These are phyloP conservation scores for Stictonetta naevosa DNA, from an alignment of 2,113 vertebrate genomes.

Conservation along the genomic window DNA sequence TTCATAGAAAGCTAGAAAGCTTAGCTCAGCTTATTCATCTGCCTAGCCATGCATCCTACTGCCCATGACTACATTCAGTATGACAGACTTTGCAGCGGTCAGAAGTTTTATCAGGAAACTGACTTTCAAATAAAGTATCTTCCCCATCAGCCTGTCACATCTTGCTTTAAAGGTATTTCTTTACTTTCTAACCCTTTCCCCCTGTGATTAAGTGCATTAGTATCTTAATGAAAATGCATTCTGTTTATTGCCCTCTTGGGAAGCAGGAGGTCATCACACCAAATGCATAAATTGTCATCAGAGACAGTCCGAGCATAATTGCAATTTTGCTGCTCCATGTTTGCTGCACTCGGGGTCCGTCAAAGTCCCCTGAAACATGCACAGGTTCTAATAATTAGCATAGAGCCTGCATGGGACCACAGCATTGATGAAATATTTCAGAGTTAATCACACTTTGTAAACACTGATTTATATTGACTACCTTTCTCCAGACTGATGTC, in stretches of 20 bases:
- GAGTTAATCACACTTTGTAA: constrained; percentile 97
- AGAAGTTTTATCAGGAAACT: constrained; percentile 35
- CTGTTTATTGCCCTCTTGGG: constrained; percentile 84
- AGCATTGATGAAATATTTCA: constrained; percentile 93
- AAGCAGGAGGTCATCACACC: constrained; percentile 80
- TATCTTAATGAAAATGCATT: constrained; percentile 89
- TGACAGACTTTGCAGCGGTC: background rate
- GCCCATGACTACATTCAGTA: background rate
- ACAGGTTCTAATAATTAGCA: constrained; percentile 86
- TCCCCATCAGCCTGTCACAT: constrained; percentile 62
- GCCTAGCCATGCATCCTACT: background rate
- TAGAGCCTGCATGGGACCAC: constrained; percentile 83
- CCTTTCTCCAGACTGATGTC: constrained; percentile 94
- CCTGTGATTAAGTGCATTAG: constrained; percentile 87
- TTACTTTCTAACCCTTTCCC: constrained; percentile 79
- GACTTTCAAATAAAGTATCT: constrained; percentile 69
- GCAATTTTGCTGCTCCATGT: constrained; percentile 80
- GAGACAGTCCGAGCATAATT: constrained; percentile 82
- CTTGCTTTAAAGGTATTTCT: constrained; percentile 72
- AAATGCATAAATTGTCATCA: constrained; percentile 86
- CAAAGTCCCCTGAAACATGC: constrained; percentile 78
- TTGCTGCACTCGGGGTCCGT: constrained; percentile 73
- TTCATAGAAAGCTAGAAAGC: background rate
- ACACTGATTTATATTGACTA: constrained; percentile 99
- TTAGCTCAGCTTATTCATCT: constrained; percentile 13